Conservation (phyloP, 2,888 invertebrate species). For the Palloptera scutellata region DNA sequence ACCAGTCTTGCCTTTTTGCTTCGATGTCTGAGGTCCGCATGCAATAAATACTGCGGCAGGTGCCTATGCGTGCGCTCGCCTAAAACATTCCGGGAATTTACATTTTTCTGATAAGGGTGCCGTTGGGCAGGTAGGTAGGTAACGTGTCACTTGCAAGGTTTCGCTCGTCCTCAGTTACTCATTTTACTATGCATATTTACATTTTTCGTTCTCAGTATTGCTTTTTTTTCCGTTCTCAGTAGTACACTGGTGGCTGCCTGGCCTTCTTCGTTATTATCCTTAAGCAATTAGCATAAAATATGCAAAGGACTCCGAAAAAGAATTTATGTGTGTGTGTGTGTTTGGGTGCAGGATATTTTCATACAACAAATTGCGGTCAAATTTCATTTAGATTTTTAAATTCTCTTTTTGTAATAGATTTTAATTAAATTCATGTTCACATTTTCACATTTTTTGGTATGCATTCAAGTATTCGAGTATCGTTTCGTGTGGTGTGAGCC, state of each 20-base stretch:
- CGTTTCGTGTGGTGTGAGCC: no score
- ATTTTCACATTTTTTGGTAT: no score
- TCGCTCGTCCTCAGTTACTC: background rate
- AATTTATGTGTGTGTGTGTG: background rate
- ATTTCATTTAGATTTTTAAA: conserved; percentile 25
- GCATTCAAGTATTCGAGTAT: no score
- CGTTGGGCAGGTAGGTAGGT: background rate
- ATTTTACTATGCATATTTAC: background rate
- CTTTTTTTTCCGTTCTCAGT: conserved; percentile 5
- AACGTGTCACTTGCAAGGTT: conserved; percentile 18
- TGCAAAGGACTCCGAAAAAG: conserved; percentile 11
- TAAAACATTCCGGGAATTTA: conserved; percentile 20
- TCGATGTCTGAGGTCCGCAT: background rate
- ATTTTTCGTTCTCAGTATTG: background rate
- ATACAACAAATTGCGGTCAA: conserved; percentile 24
- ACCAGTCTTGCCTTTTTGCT: background rate
- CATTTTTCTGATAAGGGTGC: conserved; percentile 29
- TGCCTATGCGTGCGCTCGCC: background rate
- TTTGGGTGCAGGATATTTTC: background rate
- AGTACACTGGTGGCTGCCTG: background rate
- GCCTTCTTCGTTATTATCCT: conserved; percentile 3
- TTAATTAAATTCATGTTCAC: conserved; percentile 1
- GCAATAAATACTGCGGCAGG: background rate
- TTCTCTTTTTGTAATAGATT: background rate
- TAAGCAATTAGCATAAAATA: conserved; percentile 28